A percentile compares a stretch with the other conserved stretches of the same genome.
Conservation (phyloP, 2,113 vertebrate species). For the Morone chrysops region DNA sequence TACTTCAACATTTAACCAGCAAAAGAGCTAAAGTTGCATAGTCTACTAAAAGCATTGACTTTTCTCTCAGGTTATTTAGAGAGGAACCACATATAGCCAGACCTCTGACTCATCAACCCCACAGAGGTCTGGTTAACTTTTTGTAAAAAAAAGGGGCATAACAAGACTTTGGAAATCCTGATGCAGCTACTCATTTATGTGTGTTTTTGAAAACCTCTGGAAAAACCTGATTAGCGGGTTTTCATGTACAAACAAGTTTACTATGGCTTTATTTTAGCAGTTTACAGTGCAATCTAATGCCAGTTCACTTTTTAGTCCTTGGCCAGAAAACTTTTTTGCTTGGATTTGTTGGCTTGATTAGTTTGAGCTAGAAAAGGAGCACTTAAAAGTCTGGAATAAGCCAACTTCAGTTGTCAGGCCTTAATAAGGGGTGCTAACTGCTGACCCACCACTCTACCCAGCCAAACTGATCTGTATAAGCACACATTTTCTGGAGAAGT, state of each 20-base stretch:
- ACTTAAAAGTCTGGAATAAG: not conserved
- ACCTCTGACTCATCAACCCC: slow-evolving; percentile 12
- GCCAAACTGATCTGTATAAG: not conserved
- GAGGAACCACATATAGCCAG: not conserved
- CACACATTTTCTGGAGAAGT: not conserved
- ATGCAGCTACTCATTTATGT: not conserved
- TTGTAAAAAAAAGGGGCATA: not conserved
- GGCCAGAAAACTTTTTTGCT: not conserved
- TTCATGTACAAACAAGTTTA: not conserved
- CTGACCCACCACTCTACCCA: not conserved
- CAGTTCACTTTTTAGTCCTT: not conserved
- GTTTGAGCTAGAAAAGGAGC: not conserved
- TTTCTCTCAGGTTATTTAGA: not conserved
- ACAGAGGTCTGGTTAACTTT: not conserved
- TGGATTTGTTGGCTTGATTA: not conserved
- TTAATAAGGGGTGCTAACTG: not conserved
- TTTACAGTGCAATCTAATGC: not conserved
- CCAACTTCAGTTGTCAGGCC: not conserved
- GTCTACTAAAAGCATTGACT: not conserved
- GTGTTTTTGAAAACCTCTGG: not conserved
- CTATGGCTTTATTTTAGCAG: not conserved
- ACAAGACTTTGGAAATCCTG: not conserved
- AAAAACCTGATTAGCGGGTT: not conserved
- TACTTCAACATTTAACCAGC: not conserved
- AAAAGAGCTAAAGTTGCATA: not conserved